phyloP scores from a whole-genome alignment of 2,113 vertebrate species.

The Actinemys pallida region DNA sequence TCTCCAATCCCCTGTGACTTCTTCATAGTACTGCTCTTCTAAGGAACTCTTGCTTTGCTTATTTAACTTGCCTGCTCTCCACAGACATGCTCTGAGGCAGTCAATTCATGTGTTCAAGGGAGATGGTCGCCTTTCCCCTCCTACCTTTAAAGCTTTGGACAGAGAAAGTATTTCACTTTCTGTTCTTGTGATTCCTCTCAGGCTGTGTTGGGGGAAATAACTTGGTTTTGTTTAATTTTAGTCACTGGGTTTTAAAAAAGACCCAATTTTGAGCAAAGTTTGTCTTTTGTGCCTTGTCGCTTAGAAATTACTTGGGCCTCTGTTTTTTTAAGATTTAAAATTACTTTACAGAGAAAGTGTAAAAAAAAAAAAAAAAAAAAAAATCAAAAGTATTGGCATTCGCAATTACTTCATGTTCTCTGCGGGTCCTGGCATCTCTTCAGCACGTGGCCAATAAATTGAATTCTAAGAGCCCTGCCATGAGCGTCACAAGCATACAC shows the following conservation, averaged over 20 bases:
- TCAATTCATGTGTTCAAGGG: background rate
- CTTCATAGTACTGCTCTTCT: background rate
- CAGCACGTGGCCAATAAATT: slow-evolving; percentile 29
- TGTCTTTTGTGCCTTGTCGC: background rate
- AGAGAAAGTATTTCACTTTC: background rate
- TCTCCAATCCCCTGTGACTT: background rate
- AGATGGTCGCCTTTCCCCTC: background rate
- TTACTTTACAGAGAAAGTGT: too few relatives aligned
- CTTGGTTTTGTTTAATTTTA: background rate
- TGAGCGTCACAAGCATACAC: slow-evolving; percentile 51
- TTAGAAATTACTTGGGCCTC: background rate
- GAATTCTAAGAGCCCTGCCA: slow-evolving; percentile 54
- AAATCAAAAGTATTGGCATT: background rate
- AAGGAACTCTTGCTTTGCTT: background rate
- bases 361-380: background rate
- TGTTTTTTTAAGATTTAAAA: too few relatives aligned
- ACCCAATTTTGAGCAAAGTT: too few relatives aligned
- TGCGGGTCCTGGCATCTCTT: rapidly evolving
- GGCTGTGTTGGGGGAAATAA: background rate
- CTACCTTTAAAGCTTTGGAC: background rate
- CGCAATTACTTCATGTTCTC: background rate
- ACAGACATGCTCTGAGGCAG: background rate
- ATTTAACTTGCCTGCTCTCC: background rate
- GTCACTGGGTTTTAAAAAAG: too few relatives aligned
- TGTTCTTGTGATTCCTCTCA: background rate